Evolutionary conservation across 2,113 vertebrate genomes (phyloP), one percentile per base, ranked within the genome.

Genomic region (Cyanoramphus novaezelandiae): DNA sequence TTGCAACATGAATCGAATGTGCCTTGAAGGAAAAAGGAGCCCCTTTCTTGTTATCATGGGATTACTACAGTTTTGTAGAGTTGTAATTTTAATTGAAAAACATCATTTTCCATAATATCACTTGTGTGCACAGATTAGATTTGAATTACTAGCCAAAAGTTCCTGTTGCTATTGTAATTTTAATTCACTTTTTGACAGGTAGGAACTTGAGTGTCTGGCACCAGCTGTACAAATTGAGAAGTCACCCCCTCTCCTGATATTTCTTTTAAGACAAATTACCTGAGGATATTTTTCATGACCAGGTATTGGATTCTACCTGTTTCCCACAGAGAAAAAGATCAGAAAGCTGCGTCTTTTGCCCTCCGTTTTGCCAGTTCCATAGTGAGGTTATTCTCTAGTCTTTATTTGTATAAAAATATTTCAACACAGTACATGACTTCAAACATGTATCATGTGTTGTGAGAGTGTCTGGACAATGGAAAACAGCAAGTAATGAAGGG

Each of bases 351-450:
- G 31, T 41, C 82, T 78, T 50, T 84, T 82, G 82, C 49, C 76
- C 39, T 86, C 67, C 24, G 31, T 88, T 96, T 91, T 82, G 53
- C 33, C 63, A 70, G 49, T 83, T 96, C 55, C 11, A 43, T 16
- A 63, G 53, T 68, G 41, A 88, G 47, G 59, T 86, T 76, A 67
- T 57, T 71, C 68, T 94, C 86, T 82, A 67, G 43, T 94, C 55
- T 96, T 96, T 60, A 97, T 96, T 96, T 95, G 63, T 95, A 91
- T 90, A 83, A 96, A 90, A 74, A 88, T 59, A 46, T 75, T 91
- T 88, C 65, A 65, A 60, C 74, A 90, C 49, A 49, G 44, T 49
- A 93, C 72, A 88, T 72, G 82, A 95, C 87, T 97, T 91, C 67
- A 88, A 92, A 82, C 57, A 81, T 92, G 75, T 71, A 96, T 75